A percentile compares a stretch with the other conserved stretches of the same genome.
Conservation (phyloP, 2,888 invertebrate species). For the Tolmerus cingulatus region DNA sequence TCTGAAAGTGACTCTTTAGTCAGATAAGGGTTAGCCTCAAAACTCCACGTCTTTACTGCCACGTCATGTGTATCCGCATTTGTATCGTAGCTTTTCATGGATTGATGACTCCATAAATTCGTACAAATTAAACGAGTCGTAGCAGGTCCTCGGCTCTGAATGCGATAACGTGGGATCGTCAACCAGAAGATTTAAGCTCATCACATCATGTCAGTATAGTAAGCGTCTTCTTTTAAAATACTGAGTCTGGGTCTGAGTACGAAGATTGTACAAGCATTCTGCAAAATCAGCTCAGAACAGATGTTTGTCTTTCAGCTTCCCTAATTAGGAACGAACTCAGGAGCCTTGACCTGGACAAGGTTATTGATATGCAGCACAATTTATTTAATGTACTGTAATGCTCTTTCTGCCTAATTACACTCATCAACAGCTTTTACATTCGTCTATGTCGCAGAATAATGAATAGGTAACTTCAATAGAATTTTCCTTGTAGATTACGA, state of each 20-base stretch:
- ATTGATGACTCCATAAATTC: neutral
- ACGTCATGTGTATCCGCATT: neutral
- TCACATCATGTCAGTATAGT: neutral
- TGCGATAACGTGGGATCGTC: neutral
- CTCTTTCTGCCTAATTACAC: neutral
- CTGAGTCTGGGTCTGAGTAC: neutral
- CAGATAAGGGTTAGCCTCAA: neutral
- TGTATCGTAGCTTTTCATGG: neutral
- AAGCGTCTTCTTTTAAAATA: neutral
- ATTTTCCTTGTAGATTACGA: too few relatives aligned
- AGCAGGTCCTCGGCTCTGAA: neutral
- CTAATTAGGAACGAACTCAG: neutral
- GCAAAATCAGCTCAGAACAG: neutral
- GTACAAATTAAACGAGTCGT: neutral
- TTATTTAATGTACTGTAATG: neutral
- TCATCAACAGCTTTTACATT: too few relatives aligned
- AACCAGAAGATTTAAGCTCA: neutral
- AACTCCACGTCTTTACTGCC: neutral
- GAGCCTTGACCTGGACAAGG: neutral
- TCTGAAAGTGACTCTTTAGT: neutral
- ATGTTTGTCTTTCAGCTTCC: neutral
- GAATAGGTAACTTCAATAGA: too few relatives aligned
- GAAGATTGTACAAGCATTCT: neutral
- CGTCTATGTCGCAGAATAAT: too few relatives aligned
- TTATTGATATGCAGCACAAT: neutral